Conservation (phyloP, 2,797 vertebrate genomes). For the Thunnus albacares region DNA sequence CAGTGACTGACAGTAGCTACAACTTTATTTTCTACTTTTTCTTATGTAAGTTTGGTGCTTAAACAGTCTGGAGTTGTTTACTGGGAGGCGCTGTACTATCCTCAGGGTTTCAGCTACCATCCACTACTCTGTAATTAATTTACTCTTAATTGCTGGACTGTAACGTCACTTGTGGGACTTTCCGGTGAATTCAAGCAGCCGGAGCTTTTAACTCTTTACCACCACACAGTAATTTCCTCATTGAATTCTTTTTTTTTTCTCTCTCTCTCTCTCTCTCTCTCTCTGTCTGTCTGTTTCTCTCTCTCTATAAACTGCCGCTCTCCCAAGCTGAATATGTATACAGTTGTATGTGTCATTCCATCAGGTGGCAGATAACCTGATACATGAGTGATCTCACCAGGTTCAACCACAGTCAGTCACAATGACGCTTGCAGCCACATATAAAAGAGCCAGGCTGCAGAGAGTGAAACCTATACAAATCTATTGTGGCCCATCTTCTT, state of each 20-base stretch:
- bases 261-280: no score
- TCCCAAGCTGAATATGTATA: conserved; percentile 4
- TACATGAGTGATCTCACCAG: conserved; percentile 73
- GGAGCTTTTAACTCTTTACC: conserved; percentile 78
- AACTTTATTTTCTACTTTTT: conserved; percentile 24
- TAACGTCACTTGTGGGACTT: conserved; percentile 92
- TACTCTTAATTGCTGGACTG: conserved; percentile 90
- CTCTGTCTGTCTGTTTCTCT: no score
- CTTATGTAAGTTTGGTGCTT: conserved; percentile 31
- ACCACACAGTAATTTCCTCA: conserved; percentile 34
- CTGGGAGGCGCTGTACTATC: conserved; percentile 59
- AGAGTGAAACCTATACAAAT: conserved; percentile 73
- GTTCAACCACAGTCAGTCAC: conserved; percentile 60
- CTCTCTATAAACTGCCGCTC: neutral
- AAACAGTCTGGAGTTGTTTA: conserved; percentile 74
- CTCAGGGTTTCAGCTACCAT: conserved; percentile 81
- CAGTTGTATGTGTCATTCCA: conserved; percentile 45
- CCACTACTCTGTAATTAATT: conserved; percentile 92
- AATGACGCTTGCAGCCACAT: conserved; percentile 38
- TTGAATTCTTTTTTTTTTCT: neutral
- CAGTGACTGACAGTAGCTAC: neutral
- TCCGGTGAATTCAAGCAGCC: conserved; percentile 83
- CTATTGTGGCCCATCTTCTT: conserved; percentile 60
- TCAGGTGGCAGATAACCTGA: conserved; percentile 60
- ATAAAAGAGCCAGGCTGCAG: conserved; percentile 47